Evolutionary conservation across 1,140 invertebrate genomes (phyloP).

Genomic region (Lordiphosa stackelbergi): DNA sequence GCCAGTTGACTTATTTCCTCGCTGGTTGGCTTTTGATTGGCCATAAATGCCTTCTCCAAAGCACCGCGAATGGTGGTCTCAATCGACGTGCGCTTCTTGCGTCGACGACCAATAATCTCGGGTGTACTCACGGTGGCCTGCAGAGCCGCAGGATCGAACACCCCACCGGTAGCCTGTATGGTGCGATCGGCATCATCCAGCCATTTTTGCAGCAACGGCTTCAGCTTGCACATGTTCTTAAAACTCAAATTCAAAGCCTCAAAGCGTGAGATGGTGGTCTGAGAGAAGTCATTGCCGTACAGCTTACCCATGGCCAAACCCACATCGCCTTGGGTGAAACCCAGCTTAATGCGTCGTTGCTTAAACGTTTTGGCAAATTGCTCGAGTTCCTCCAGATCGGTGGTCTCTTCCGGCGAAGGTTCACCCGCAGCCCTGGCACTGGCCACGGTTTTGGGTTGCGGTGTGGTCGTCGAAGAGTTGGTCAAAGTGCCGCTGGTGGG

Average conservation of each 20-base stretch:
- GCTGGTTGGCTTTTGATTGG: constrained; percentile 97
- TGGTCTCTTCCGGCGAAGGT: constrained; percentile 92
- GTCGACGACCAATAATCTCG: constrained; percentile 91
- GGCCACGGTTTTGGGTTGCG: constrained; percentile 78
- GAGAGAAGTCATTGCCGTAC: constrained; percentile 99
- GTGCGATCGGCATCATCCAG: constrained; percentile 96
- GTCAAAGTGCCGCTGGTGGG: constrained; percentile 78
- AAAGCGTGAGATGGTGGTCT: constrained; percentile 99
- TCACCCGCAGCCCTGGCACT: constrained; percentile 81
- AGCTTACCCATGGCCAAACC: constrained; percentile 98
- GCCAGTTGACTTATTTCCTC: constrained; percentile 96
- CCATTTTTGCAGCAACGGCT: constrained; percentile 98
- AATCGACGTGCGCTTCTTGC: constrained; percentile 98
- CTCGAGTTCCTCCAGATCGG: constrained; percentile 95
- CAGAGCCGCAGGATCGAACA: constrained; percentile 81
- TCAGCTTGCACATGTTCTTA: constrained; percentile 99
- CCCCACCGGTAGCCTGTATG: constrained; percentile 84
- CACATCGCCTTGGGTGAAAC: constrained; percentile 99
- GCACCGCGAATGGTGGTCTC: constrained; percentile 95
- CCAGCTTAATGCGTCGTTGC: constrained; percentile 95
- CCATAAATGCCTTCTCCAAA: constrained; percentile 94
- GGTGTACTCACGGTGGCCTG: constrained; percentile 89
- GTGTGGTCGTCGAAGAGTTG: constrained; percentile 44
- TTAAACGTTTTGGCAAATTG: constrained; percentile 98
- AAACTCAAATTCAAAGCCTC: constrained; percentile 98